Base-by-base conservation (phyloP, 2,888 invertebrate species). In the Drosophila macrospina region DNA sequence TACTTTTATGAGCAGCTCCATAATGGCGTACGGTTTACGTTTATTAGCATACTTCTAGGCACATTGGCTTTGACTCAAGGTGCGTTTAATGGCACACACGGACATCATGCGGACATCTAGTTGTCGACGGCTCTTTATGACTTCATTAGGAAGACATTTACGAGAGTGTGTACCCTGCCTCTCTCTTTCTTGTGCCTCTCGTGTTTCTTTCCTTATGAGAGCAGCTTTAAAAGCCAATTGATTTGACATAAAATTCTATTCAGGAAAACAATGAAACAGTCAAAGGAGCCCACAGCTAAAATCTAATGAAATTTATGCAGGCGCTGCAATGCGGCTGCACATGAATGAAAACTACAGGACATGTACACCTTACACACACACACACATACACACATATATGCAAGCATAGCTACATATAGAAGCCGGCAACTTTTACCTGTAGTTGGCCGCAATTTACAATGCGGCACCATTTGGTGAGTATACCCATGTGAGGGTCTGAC, bases 281-380 rank as follows among this genome's bases (percentile, higher is more conserved):
- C n/a, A 56, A 57, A 42, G 41, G 15, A 59, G 76, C 83, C 70
- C 60, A 52, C 36, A 69, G 86, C 84, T 78, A 81, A 87, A 83
- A 81, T 87, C 82, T 83, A 83, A 83, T 83, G 87, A 83, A 87
- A 83, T 83, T 83, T 87, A 83, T 83, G 85, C 83, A 87, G 79
- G 76, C 79, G 87, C 87, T 85, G 83, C 83, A 83, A 66, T 83
- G 83, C 87, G 82, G 83, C 63, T 78, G 84, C 74, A 78, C 74
- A 72, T 80, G 74, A 82, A 86, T 69, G 70, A 71, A 62, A 69
- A 67, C 72, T 69, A 72, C 69, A 73, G 47, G 69, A 68, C 74
- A 68, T 64, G 55, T 64, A 63, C 60, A 69, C 55, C 62, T 55
- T 10, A n/a, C 37, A 69, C 59, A 62, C 26, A 56, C n/a, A 47